Conservation (phyloP, 2,113 vertebrate species). For the Burhinus oedicnemus region DNA sequence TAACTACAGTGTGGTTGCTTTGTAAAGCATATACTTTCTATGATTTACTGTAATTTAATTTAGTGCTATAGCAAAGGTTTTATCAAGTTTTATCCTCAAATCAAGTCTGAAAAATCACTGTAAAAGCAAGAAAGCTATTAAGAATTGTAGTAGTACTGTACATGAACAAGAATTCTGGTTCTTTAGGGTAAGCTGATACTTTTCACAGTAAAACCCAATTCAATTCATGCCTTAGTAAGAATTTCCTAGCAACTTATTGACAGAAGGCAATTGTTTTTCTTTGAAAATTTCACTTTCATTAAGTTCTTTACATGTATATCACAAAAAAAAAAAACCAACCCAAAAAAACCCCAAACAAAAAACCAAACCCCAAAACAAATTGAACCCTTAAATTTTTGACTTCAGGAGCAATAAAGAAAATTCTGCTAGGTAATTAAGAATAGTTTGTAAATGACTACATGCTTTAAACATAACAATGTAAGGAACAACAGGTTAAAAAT, state of each 20-base stretch:
- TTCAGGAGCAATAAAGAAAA: not conserved
- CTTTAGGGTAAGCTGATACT: not conserved
- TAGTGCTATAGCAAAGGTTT: not conserved
- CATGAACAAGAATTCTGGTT: not conserved
- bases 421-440: not conserved
- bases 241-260: not conserved
- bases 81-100: not conserved
- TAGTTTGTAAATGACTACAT: not conserved
- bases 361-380: not conserved
- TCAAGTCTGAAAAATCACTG: not conserved
- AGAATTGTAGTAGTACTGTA: not conserved
- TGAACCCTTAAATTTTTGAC: not conserved
- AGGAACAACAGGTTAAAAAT: not conserved
- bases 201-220: not conserved
- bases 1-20: not conserved
- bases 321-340: fast-evolving
- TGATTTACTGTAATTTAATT: not conserved
- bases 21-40: not conserved
- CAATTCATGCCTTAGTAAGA: not conserved
- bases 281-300: not conserved
- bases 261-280: not conserved
- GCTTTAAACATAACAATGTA: not conserved
- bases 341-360: not conserved
- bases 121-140: not conserved
- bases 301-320: not conserved